A percentile compares a stretch with the other conserved stretches of the same genome.
phyloP scores from a whole-genome alignment of 2,797 vertebrate species.

The Petrocephalus schoutedeni region DNA sequence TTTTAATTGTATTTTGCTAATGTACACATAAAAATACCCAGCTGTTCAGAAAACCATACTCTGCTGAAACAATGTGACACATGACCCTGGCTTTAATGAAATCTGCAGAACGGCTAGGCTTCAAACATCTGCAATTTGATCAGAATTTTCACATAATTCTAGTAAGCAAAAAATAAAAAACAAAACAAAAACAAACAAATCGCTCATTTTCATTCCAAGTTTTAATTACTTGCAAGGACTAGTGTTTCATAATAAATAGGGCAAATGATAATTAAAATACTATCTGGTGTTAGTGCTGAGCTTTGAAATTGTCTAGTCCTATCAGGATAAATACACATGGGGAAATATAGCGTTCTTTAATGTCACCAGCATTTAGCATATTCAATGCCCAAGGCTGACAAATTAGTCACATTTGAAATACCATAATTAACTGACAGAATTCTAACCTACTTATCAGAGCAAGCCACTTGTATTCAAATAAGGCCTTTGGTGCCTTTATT shows the following conservation, averaged over 20 bases:
- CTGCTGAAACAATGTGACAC: neutral
- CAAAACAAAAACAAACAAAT: constrained; percentile 47
- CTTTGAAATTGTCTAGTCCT: constrained; percentile 42
- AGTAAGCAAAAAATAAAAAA: constrained; percentile 18
- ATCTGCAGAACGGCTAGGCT: neutral
- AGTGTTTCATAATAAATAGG: constrained; percentile 39
- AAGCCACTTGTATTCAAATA: constrained; percentile 53
- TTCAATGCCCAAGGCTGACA: constrained; percentile 58
- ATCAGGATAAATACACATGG: constrained; percentile 37
- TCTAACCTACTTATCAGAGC: constrained; percentile 63
- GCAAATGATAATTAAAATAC: constrained; percentile 38
- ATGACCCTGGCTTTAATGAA: neutral
- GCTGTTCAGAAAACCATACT: constrained; percentile 13
- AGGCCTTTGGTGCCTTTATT: constrained; percentile 20
- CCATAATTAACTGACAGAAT: constrained; percentile 70
- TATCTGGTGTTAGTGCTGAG: constrained; percentile 35
- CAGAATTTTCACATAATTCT: constrained; percentile 43
- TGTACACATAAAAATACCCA: constrained; percentile 9
- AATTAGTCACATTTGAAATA: constrained; percentile 71
- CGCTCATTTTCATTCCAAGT: constrained; percentile 45
- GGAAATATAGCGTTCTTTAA: constrained; percentile 35
- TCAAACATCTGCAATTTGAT: constrained; percentile 36
- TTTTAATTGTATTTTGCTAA: neutral
- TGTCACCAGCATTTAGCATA: constrained; percentile 53
- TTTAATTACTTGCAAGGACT: constrained; percentile 38